phyloP scores from a whole-genome alignment of 2,113 vertebrate species.

The Nothoprocta perdicaria region DNA sequence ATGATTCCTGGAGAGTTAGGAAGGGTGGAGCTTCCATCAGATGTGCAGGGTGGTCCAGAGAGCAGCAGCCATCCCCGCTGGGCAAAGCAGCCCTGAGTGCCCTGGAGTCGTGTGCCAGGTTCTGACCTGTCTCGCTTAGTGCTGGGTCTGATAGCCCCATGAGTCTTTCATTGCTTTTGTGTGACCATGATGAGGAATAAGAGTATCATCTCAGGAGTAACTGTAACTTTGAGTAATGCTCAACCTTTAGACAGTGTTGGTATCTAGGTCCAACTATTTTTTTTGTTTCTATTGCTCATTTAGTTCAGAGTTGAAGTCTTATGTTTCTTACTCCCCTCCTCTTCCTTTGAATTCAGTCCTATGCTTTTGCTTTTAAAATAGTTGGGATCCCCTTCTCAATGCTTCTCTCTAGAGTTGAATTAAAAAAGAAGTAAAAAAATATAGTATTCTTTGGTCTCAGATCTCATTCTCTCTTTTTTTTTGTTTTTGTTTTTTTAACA shows the following conservation, averaged over 20 bases:
- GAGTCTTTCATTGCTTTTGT: neutral
- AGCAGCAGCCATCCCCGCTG: slow-evolving; percentile 16
- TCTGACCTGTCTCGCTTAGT: neutral
- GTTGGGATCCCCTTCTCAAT: neutral
- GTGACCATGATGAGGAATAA: neutral
- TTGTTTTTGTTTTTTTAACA: neutral
- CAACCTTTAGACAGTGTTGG: neutral
- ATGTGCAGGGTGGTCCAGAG: neutral
- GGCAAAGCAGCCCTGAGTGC: neutral
- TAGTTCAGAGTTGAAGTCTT: slow-evolving; percentile 27
- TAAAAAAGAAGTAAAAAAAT: neutral
- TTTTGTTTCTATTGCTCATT: neutral
- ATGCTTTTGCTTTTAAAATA: neutral
- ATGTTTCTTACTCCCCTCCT: neutral
- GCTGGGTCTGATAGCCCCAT: neutral
- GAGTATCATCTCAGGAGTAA: neutral
- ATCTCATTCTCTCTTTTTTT: neutral
- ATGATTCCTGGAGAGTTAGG: slow-evolving; percentile 54
- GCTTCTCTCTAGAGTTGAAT: neutral
- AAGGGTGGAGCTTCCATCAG: slow-evolving; percentile 32
- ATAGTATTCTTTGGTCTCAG: neutral
- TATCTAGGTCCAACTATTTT: neutral
- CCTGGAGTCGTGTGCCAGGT: rapidly evolving
- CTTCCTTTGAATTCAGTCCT: slow-evolving; percentile 21
- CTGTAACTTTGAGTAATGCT: neutral